Percentiles rank a stretch among this genome's conserved stretches.
Conservation (phyloP, 2,888 invertebrate genomes). For the Andrena chrysosceles region DNA sequence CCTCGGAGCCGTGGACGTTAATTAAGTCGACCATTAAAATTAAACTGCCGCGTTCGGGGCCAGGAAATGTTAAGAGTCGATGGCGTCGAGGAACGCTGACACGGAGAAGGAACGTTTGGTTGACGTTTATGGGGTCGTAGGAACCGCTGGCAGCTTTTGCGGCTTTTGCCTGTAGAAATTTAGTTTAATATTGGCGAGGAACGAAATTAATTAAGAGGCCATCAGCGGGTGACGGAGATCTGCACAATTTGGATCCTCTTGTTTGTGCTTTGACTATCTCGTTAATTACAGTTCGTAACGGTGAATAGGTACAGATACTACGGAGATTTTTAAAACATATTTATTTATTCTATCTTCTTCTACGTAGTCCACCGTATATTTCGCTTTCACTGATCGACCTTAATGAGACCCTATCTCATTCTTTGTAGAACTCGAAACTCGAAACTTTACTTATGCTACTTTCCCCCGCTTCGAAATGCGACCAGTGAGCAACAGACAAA, state of each 20-base stretch:
- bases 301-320: not conserved
- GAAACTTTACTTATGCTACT: slow-evolving; percentile 3
- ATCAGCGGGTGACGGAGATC: too few relatives aligned
- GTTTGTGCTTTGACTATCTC: not conserved
- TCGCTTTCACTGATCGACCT: slow-evolving; percentile 27
- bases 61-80: slow-evolving; percentile 6
- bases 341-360: not conserved
- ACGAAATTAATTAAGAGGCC: too few relatives aligned
- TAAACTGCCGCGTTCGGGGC: not conserved
- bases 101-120: not conserved
- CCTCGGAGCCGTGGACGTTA: slow-evolving; percentile 8
- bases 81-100: not conserved
- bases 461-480: slow-evolving; percentile 10
- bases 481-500: slow-evolving; percentile 19
- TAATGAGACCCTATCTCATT: slow-evolving; percentile 31
- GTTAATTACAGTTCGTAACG: not conserved
- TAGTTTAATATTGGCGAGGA: too few relatives aligned
- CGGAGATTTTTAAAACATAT: not conserved
- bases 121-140: not conserved
- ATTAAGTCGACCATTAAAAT: slow-evolving; percentile 44
- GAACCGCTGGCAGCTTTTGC: not conserved
- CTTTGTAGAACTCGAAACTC: slow-evolving; percentile 14
- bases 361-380: too few relatives aligned
- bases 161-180: not conserved
- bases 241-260: not conserved